These are phyloP conservation scores for Nymphalis urticae DNA, from an alignment of 2,888 invertebrate genomes.

Conservation along the genomic window DNA sequence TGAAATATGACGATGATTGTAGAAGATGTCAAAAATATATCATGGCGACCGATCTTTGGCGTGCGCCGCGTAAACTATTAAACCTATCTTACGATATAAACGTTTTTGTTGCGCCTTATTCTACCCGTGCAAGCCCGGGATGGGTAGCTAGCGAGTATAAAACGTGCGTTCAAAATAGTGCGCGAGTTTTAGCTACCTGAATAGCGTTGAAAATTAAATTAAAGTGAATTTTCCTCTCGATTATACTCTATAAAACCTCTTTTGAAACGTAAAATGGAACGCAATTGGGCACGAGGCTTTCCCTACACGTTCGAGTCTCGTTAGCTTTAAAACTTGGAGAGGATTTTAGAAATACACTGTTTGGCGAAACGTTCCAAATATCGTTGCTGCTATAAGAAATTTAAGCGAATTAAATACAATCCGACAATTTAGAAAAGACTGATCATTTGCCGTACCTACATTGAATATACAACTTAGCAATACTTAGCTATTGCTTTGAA, in stretches of 20 bases:
- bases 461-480: no score
- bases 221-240: constrained; percentile 35
- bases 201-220: constrained; percentile 34
- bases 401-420: constrained; percentile 10
- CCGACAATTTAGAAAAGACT: not conserved
- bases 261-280: constrained; percentile 35
- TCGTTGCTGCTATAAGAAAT: constrained; percentile 20
- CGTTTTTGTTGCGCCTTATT: no score
- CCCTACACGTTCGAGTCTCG: constrained; percentile 31
- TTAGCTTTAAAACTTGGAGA: constrained; percentile 31
- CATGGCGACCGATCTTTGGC: no score
- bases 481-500: no score
- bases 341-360: constrained; percentile 28
- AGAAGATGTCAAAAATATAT: no score
- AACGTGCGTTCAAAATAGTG: not conserved
- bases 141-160: no score
- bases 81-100: no score
- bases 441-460: no score
- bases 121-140: no score
- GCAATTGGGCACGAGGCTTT: constrained; percentile 31
- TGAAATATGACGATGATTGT: no score
- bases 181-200: constrained; percentile 23
- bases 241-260: constrained; percentile 37
- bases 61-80: no score
- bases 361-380: constrained; percentile 17